Base-by-base conservation (phyloP, 2,797 vertebrate species). In the Odontamblyopus rebecca region DNA sequence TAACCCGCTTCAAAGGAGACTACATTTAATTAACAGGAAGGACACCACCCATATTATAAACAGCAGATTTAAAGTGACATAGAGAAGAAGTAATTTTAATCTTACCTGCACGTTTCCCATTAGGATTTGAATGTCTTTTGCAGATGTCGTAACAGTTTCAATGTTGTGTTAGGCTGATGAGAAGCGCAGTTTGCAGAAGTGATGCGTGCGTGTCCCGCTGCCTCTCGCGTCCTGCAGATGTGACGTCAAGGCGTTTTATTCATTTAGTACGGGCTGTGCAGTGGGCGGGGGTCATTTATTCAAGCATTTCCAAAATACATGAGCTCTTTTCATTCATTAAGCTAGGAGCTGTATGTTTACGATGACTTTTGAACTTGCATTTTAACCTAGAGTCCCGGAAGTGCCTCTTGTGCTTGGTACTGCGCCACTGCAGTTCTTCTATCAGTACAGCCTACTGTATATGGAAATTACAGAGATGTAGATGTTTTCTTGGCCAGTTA, bases 31-130 rank as follows among this genome's bases (percentile, higher is more conserved):
- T 32, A 64, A 19, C 2, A 51, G 18, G 8, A 53, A 57, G 41
- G 32, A 18, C 67, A 35, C 53, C 54, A 12, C 67, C 67, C 67
- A 68, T 41, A 65, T 23, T 16, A 23, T 65, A 65, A 65, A 48
- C 41, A 65, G 6, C 18, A 62, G n/a, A n/a, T 38, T 5, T n/a
- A 0, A 6, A 23, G 2, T 44, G 9, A 3, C 30, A 57, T 50
- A 35, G 1, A 16, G 48, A 13, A 61, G 2, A 74, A 72, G 64
- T 68, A 61, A 1, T 1, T 7, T 2, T 50, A 65, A 44, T 63
- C 92, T 83, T 81, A 94, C 93, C 89, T 94, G 91, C 0, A 92
- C 89, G 90, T 94, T 94, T 51, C 93, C 93, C 93, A 94, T 94
- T 19, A 11, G 4, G 73, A 0, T 6, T 65, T 15, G 12, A 65